phyloP scores from a whole-genome alignment of 2,888 invertebrate species.

The Ectobius pallidus region DNA sequence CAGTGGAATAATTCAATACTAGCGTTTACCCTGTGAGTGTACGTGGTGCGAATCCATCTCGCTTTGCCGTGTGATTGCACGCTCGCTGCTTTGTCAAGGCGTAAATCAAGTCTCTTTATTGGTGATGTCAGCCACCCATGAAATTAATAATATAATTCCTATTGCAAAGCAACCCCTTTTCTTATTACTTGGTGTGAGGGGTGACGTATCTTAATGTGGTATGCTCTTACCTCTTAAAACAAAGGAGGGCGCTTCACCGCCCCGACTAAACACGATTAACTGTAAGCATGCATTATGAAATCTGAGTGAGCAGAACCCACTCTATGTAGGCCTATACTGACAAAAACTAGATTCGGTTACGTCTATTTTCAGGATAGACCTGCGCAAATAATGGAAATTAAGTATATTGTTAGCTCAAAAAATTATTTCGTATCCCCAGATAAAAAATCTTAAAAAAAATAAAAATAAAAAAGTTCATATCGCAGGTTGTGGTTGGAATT shows the following conservation, averaged over 20 bases:
- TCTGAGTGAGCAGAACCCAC: too few species aligned
- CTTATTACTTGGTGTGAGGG: conserved; percentile 17
- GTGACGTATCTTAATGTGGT: conserved; percentile 26
- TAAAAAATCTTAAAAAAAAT: too few species aligned
- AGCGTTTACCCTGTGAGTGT: conserved; percentile 9
- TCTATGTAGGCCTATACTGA: too few species aligned
- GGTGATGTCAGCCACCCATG: conserved; percentile 41
- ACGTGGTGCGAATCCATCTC: neutral
- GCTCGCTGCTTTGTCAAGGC: conserved; percentile 24
- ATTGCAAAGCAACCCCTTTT: conserved; percentile 22
- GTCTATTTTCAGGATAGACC: too few species aligned
- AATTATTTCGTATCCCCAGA: too few species aligned
- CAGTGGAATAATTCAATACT: conserved; percentile 17
- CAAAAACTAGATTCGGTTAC: too few species aligned
- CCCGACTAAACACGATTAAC: neutral
- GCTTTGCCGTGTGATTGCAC: neutral
- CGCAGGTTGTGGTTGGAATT: too few species aligned
- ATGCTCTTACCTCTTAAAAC: conserved; percentile 28
- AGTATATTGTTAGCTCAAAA: too few species aligned
- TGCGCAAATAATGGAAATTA: too few species aligned
- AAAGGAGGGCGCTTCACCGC: neutral
- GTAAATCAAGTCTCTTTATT: conserved; percentile 40
- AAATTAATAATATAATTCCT: conserved; percentile 41
- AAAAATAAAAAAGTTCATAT: too few species aligned
- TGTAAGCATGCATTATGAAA: too few species aligned